These are phyloP conservation scores for Abrostola triplasia DNA, from an alignment of 2,888 invertebrate species.

Conservation along the genomic window DNA sequence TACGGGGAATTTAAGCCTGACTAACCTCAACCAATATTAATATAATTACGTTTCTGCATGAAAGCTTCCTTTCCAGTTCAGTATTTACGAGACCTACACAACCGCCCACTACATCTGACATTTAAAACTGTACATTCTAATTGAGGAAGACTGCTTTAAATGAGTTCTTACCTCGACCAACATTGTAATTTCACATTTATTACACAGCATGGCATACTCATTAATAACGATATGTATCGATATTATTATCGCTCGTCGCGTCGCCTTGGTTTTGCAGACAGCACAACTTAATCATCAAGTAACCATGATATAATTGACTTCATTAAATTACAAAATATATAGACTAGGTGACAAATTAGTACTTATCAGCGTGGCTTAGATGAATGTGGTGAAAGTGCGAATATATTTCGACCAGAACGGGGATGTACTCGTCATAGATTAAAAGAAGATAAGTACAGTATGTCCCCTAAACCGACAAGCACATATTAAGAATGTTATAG, in stretches of 20 bases:
- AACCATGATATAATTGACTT: constrained; percentile 1
- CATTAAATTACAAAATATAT: neutral
- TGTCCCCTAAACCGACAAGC: too few species aligned
- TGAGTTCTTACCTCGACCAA: constrained; percentile 10
- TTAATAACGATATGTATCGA: constrained; percentile 15
- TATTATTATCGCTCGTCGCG: constrained; percentile 14
- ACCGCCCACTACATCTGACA: constrained; percentile 37
- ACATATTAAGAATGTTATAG: too few species aligned
- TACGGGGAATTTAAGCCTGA: neutral
- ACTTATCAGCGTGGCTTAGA: too few species aligned
- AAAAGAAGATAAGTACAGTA: too few species aligned
- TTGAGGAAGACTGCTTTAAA: constrained; percentile 8
- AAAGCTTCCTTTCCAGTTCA: constrained; percentile 29
- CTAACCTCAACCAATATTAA: neutral
- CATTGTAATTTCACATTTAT: constrained; percentile 14
- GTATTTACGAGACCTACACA: constrained; percentile 9
- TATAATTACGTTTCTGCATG: constrained; percentile 1
- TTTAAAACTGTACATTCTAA: constrained; percentile 27
- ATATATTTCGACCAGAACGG: too few species aligned
- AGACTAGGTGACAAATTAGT: neutral
- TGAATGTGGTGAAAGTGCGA: too few species aligned
- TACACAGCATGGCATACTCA: constrained; percentile 2
- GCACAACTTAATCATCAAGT: constrained; percentile 32
- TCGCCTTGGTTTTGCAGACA: constrained; percentile 33
- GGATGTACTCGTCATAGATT: too few species aligned